These are phyloP conservation scores for Chymomyza caudatula DNA, from an alignment of 2,888 invertebrate genomes.

Conservation along the genomic window DNA sequence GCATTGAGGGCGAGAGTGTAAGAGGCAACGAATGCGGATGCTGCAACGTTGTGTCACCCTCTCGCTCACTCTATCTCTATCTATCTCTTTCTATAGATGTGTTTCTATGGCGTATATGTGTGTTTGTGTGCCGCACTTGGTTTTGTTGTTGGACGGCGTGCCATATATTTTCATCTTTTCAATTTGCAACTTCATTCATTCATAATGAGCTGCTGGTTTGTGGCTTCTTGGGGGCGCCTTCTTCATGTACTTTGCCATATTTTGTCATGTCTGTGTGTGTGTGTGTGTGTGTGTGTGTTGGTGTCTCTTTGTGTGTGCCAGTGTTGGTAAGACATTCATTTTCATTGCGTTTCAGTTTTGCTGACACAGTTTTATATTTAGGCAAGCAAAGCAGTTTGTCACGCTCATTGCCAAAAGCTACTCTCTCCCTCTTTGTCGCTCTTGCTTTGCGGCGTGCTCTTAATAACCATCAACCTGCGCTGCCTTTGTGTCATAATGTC, in stretches of 20 bases:
- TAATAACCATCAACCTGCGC: neutral
- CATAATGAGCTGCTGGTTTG: constrained; percentile 27
- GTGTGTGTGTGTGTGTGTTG: neutral
- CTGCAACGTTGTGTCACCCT: neutral
- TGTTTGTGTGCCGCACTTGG: neutral
- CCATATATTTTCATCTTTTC: constrained; percentile 18
- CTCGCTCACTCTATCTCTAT: neutral
- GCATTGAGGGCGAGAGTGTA: neutral
- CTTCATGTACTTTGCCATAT: neutral
- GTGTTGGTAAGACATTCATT: neutral
- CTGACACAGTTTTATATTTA: constrained; percentile 6
- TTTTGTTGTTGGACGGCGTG: constrained; percentile 5
- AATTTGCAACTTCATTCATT: constrained; percentile 27
- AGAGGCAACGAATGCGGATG: neutral
- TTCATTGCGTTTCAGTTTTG: constrained; percentile 9
- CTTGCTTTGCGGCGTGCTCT: neutral
- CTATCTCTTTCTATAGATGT: neutral
- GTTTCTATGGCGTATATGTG: neutral
- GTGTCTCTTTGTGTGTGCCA: neutral
- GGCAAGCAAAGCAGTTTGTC: neutral
- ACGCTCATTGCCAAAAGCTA: neutral
- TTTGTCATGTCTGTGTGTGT: constrained; percentile 3
- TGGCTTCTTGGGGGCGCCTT: neutral
- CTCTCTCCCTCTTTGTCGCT: neutral
- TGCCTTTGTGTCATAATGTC: neutral